Conservation (phyloP, 1,140 invertebrate genomes). For the Hylaeus anthracinus region DNA sequence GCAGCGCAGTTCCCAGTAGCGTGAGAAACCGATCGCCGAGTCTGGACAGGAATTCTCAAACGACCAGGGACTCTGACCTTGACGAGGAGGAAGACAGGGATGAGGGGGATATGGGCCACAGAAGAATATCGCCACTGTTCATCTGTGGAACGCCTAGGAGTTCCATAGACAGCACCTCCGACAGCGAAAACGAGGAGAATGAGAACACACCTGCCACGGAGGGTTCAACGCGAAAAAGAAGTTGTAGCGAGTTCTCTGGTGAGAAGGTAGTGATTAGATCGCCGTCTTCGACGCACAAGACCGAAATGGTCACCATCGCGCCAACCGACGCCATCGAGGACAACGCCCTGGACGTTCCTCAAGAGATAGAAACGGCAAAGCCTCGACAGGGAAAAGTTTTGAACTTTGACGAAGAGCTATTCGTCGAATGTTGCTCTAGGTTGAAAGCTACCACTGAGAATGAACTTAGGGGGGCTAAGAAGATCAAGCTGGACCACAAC, state of each 20-base stretch:
- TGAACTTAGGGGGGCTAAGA: constrained; percentile 77
- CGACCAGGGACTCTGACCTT: constrained; percentile 53
- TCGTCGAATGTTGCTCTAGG: constrained; percentile 78
- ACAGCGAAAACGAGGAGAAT: constrained; percentile 60
- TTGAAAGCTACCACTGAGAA: constrained; percentile 78
- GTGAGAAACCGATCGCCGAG: constrained; percentile 49
- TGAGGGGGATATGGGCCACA: constrained; percentile 53
- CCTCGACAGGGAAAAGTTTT: constrained; percentile 75
- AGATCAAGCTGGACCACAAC: constrained; percentile 77
- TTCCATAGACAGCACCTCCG: constrained; percentile 64
- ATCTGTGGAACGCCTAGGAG: constrained; percentile 70
- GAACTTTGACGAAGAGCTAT: constrained; percentile 78
- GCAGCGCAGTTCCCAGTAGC: constrained; percentile 31
- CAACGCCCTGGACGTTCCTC: constrained; percentile 75
- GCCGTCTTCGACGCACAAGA: constrained; percentile 57
- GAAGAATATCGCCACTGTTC: constrained; percentile 73
- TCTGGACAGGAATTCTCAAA: constrained; percentile 57
- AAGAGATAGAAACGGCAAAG: constrained; percentile 62
- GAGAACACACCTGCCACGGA: constrained; percentile 20
- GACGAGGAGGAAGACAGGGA: constrained; percentile 64
- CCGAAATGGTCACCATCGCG: constrained; percentile 74
- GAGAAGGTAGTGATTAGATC: constrained; percentile 74
- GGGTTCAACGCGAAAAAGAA: constrained; percentile 41
- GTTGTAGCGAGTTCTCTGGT: constrained; percentile 65
- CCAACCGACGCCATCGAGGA: constrained; percentile 78